Base-by-base conservation (phyloP, 2,113 vertebrate genomes). In the Mobula birostris region DNA sequence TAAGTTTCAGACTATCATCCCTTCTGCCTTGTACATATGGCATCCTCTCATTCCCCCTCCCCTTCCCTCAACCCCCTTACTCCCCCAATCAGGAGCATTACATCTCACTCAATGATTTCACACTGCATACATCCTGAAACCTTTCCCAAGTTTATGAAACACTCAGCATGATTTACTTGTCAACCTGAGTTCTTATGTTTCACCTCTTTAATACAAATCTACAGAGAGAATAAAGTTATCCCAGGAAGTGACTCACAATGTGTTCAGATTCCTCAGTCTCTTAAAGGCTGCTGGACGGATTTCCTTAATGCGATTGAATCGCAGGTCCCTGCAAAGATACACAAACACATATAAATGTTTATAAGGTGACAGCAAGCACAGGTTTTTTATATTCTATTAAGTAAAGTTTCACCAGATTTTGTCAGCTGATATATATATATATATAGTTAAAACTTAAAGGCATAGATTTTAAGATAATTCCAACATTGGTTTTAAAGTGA, bases 271-370 rank as follows among this genome's bases (percentile, higher is more conserved):
- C 91, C 91, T 93, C 70, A 93, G 68, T 76, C 91, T 74, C 91
- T 72, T 74, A 27, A 93, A 93, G 36, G 70, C 91, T 29, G 68
- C 68, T 74, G 91, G 91, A 2, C 91, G 91, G 36, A 93, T 93
- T 74, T 93, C 91, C 40, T 93, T 93, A 93, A 93, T 93, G 32
- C 91, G 91, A 93, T 93, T 93, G 91, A 93, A 93, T 56, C 91
- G 91, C 7, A 93, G 70, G 72, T 93, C 91, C 36, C 91, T 93
- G 70, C 91, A 93, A 76, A 48, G 19, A 82, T 7, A 82, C 9
- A 36, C 0, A 29, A 27, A 79, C 3, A 80, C 21, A 93, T 74
- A 56, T 11, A 8, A n/a, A 76, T 92, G 32, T 70, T 36, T 19
- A 40, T 36, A 29, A 93, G 5, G 29, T 27, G 15, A 6, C 1